phyloP scores from a whole-genome alignment of 2,113 vertebrate species.

The Catharus bicknelli region DNA sequence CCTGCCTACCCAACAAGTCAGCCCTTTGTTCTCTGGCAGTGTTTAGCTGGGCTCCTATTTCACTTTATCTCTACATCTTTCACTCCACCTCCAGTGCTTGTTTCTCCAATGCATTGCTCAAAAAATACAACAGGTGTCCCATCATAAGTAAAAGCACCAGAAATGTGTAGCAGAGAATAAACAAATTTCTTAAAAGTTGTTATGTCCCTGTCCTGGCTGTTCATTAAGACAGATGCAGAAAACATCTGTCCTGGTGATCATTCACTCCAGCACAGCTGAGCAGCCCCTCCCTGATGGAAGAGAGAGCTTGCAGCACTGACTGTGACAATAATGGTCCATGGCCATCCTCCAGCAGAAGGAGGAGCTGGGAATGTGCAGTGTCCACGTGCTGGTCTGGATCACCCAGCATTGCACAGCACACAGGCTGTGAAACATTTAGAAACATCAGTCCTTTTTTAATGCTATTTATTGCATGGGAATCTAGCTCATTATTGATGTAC shows the following conservation, averaged over 20 bases:
- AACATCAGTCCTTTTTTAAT: neutral
- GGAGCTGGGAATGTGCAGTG: neutral
- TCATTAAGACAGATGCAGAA: slow-evolving; percentile 22
- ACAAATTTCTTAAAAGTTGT: slow-evolving; percentile 22
- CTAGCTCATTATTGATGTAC: neutral
- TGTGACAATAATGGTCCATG: neutral
- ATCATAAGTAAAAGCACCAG: neutral
- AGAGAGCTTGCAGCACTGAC: neutral
- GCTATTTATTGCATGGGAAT: neutral
- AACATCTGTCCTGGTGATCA: slow-evolving; percentile 14
- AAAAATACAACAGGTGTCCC: neutral
- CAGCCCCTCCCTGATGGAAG: neutral
- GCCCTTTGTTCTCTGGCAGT: neutral
- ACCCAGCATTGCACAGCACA: neutral
- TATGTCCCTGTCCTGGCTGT: neutral
- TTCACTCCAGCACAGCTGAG: neutral
- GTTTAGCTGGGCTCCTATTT: neutral
- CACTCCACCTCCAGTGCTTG: neutral
- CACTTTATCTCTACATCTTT: neutral
- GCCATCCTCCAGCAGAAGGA: neutral
- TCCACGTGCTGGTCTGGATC: neutral
- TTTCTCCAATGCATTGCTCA: neutral
- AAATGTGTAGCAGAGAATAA: neutral
- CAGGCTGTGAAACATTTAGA: neutral
- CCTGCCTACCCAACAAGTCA: neutral